These are phyloP conservation scores for Parazoanthus atlanticus DNA, from an alignment of 92 coral and sea anemone species.

Conservation along the genomic window DNA sequence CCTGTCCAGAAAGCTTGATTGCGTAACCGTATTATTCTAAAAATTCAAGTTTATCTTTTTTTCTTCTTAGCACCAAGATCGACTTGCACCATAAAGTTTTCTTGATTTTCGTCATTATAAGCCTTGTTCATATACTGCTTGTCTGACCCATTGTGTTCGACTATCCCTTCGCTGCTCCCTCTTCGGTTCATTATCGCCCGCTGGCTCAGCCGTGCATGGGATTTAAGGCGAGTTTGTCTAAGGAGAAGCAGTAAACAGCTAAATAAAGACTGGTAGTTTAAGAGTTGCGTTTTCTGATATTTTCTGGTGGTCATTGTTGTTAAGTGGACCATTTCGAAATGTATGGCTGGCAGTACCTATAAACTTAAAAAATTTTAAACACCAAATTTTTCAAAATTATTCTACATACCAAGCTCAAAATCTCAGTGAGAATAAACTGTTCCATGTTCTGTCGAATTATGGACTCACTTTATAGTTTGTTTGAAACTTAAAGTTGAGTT, in stretches of 20 bases:
- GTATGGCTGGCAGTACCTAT: too few relatives aligned
- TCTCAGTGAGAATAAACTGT: too few relatives aligned
- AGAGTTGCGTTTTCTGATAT: too few relatives aligned
- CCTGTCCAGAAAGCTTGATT: not conserved
- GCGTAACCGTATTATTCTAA: not conserved
- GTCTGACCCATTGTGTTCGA: not conserved
- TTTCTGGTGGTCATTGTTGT: too few relatives aligned
- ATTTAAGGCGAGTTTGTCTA: not conserved
- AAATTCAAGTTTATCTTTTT: not conserved
- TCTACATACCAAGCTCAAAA: too few relatives aligned
- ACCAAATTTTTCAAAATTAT: too few relatives aligned
- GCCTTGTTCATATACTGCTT: slow-evolving; percentile 11
- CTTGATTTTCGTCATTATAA: slow-evolving; percentile 20
- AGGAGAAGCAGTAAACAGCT: not conserved
- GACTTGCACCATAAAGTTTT: slow-evolving; percentile 39
- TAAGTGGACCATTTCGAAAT: too few relatives aligned
- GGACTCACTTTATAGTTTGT: too few relatives aligned
- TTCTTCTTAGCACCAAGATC: slow-evolving; percentile 21
- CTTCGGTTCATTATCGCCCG: slow-evolving; percentile 20
- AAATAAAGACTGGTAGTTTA: too few relatives aligned
- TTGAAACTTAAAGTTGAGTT: too few relatives aligned
- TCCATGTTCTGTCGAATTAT: too few relatives aligned
- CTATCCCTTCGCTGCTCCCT: not conserved
- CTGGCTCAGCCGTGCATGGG: slow-evolving; percentile 18
- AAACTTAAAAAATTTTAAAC: not conserved